Base-by-base conservation (phyloP, 2,113 vertebrate species). In the Hemiscyllium ocellatum region DNA sequence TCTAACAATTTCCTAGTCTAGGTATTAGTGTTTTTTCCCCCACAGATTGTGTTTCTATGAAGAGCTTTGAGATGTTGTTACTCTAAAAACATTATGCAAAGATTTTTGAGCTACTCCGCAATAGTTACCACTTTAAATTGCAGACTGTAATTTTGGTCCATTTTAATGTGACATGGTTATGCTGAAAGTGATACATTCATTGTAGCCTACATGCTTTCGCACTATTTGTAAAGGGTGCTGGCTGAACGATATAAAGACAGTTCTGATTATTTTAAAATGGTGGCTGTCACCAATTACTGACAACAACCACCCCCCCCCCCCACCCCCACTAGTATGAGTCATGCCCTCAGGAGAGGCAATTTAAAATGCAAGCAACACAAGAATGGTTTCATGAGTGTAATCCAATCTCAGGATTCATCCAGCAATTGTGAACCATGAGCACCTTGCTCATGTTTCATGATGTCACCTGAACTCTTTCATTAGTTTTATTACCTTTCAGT, bases 401-500 rank as follows among this genome's bases (percentile, higher is more conserved):
- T n/a, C 89, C 22, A 6, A 93, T 93, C 33, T 17, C 33, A 7
- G 56, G 61, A 37, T 37, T 93, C 89, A 93, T 68, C 56, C 6
- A 65, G 61, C 22, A 61, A n/a, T 65, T 93, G 89, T 91, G 52
- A 90, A 66, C 56, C 66, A 33, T 26, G 33, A 0, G 17, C 89
- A 93, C 61, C 61, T 93, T 93, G 89, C 61, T 22, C 17, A 19
- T 68, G 61, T 37, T 66, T 37, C 89, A 68, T 83, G n/a, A 83
- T 93, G 89, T 93, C 89, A 93, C 61, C 89, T 66, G 89, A 93
- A 93, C 61, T 61, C 61, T 93, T 93, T 66, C 89, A 93, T 93
- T 93, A 93, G 89, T 22, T 66, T 61, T n/a, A 66, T 66, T n/a
- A 65, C 89, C 61, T 93, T 66, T 68, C 89, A 66, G 61, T 93